These are phyloP conservation scores for Peromyscus eremicus DNA, from an alignment of 2,797 vertebrate genomes.

Conservation along the genomic window DNA sequence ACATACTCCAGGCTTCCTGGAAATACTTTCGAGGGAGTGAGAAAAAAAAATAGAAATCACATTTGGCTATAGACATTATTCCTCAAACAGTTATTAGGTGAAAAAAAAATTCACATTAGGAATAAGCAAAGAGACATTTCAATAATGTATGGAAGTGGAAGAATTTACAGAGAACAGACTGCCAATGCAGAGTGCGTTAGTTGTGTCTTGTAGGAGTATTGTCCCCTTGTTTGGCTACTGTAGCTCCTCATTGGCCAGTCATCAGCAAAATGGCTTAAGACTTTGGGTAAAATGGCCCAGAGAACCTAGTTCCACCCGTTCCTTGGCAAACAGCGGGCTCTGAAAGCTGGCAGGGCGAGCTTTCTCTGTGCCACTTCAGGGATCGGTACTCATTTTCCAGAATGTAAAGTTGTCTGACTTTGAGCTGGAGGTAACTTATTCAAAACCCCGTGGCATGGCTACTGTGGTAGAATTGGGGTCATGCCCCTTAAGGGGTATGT, in stretches of 20 bases:
- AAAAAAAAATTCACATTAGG: background rate
- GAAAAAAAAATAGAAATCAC: background rate
- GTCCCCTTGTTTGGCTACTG: background rate
- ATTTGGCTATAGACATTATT: background rate
- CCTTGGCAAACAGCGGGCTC: background rate
- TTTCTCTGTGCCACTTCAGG: background rate
- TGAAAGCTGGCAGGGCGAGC: background rate
- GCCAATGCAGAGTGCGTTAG: background rate
- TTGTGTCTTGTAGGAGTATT: background rate
- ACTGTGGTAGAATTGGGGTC: background rate
- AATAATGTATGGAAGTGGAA: background rate
- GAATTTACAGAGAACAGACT: background rate
- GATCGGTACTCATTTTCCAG: background rate
- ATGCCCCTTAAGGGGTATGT: background rate
- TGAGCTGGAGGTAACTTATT: background rate
- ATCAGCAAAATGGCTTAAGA: background rate
- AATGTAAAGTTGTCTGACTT: background rate
- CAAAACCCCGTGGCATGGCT: background rate
- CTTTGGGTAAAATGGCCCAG: background rate
- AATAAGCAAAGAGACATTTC: background rate
- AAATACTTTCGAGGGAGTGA: background rate
- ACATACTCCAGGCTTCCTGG: background rate
- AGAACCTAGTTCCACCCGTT: background rate
- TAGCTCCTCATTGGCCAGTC: background rate
- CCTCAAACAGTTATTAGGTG: background rate